Conservation (phyloP, 2,797 vertebrate species). For the Sciurus vulgaris region DNA sequence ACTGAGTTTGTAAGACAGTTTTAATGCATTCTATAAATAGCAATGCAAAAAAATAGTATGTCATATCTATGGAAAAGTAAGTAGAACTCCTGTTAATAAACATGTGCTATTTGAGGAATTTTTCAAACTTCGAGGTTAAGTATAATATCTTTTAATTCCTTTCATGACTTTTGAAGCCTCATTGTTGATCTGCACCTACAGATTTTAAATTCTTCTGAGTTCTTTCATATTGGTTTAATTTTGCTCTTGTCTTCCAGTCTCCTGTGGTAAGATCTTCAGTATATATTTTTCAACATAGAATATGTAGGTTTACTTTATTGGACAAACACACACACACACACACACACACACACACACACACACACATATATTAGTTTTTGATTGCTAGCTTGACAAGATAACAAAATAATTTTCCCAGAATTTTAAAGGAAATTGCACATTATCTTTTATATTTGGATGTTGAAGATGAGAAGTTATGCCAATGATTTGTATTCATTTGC, state of each 20-base stretch:
- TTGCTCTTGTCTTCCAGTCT: not conserved
- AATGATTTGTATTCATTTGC: not conserved
- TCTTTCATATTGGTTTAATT: not conserved
- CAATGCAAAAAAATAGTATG: not conserved
- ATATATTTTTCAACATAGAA: not conserved
- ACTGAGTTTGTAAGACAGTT: not conserved
- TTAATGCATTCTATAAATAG: not conserved
- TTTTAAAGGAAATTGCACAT: conserved; percentile 8
- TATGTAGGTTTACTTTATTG: not conserved
- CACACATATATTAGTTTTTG: not conserved
- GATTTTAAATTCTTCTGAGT: not conserved
- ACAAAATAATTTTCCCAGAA: not conserved
- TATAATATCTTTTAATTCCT: not conserved
- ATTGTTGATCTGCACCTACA: not conserved
- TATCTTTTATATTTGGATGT: not conserved
- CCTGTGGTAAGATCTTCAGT: not conserved
- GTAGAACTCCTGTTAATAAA: not conserved
- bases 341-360: not conserved
- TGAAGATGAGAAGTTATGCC: not conserved
- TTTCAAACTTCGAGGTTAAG: not conserved
- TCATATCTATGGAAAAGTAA: not conserved
- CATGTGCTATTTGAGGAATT: not conserved
- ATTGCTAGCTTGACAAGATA: not conserved
- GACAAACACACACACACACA: not conserved
- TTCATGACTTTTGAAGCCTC: not conserved